phyloP scores from a whole-genome alignment of 2,888 invertebrate genomes.

The Drosophila paucipuncta region DNA sequence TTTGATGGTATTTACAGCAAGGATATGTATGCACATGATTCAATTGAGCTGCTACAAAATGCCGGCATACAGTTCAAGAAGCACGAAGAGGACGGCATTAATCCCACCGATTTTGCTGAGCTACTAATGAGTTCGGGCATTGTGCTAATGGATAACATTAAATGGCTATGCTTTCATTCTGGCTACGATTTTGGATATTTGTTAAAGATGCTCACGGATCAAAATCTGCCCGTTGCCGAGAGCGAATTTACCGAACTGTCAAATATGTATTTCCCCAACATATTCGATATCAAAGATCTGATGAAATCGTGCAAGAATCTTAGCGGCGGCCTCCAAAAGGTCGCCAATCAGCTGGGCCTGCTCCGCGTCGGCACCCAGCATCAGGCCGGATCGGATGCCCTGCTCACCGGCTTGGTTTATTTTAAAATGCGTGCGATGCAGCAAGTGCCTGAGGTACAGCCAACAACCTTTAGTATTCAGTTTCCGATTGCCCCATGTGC shows the following conservation, averaged over 20 bases:
- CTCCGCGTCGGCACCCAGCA: conserved; percentile 98
- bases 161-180: conserved; percentile 99
- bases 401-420: conserved; percentile 99
- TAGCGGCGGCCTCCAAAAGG: conserved; percentile 99
- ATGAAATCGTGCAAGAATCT: conserved; percentile 99
- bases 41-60: conserved; percentile 98
- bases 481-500: conserved; percentile 72
- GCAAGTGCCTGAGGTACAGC: conserved; percentile 2
- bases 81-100: conserved; percentile 99
- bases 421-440: conserved; percentile 98
- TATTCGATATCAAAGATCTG: conserved; percentile 99
- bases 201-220: conserved; percentile 96
- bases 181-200: conserved; percentile 99
- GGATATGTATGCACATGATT: conserved; percentile 99
- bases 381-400: conserved; percentile 99
- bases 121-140: conserved; percentile 98
- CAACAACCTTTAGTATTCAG: conserved; percentile 81
- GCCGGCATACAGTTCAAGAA: conserved; percentile 99
- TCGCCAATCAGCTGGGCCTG: conserved; percentile 96
- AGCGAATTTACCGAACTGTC: conserved; percentile 98
- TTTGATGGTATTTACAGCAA: conserved; percentile 87
- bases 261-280: conserved; percentile 97
- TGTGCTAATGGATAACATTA: conserved; percentile 97
- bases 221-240: conserved; percentile 97
- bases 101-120: conserved; percentile 98